Base-by-base conservation (phyloP, 2,888 invertebrate species). In the Drosophila aldrichi region DNA sequence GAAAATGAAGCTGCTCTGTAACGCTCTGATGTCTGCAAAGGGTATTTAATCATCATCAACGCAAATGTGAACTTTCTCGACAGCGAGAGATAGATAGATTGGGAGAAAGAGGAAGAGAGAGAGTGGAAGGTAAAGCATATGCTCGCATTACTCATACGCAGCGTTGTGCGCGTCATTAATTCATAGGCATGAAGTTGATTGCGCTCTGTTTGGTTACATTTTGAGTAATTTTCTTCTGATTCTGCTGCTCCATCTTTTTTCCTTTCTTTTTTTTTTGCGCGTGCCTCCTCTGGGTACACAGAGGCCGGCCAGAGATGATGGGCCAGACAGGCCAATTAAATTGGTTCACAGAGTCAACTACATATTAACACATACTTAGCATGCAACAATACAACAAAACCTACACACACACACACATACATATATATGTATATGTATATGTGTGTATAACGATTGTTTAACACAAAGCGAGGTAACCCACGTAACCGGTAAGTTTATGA, bases 151-250 rank as follows among this genome's bases (percentile, higher is more conserved):
- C 73, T 57, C 65, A 78, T 78, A 81, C 81, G 78, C 81, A 57
- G 61, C 69, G 66, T 73, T 55, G 59, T 36, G 62, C 69, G 71
- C 69, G 72, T 89, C 74, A 85, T 89, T 85, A 87, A 85, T 89
- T 87, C 89, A 85, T 81, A 75, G 79, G 88, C 85, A 84, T 83
- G 84, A 83, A 79, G 79, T 76, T 83, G 79, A 88, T 89, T 81
- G 89, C 81, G 64, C 74, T 81, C 63, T 71, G 79, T 75, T 75
- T 69, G 64, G 70, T 59, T 72, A 70, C 55, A 58, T 77, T 71
- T 77, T 65, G 29, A 62, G 52, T 62, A 25, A 54, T 40, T 40
- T 54, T 54, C 48, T 40, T 40, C 48, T 48, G 25, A 16, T 25
- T n/a, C 46, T 8, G n/a, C 29, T 29, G 2, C 22, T 8, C 16